A percentile compares a stretch with the other conserved stretches of the same genome.
phyloP scores from a whole-genome alignment of 2,113 vertebrate species.

The Brachyhypopomus occidentalis region DNA sequence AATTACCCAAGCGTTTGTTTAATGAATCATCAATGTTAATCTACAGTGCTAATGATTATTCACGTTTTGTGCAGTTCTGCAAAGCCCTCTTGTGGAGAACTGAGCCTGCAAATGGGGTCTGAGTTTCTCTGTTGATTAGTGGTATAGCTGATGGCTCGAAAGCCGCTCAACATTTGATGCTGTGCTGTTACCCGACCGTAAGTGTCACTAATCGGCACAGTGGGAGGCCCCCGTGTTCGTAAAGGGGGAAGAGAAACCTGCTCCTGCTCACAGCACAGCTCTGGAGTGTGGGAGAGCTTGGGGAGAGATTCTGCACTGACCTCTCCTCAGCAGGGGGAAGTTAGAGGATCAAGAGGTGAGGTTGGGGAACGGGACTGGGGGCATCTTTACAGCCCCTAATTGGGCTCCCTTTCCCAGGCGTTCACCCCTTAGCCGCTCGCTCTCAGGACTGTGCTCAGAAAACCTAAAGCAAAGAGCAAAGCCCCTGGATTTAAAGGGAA shows the following conservation, averaged over 20 bases:
- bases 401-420: constrained; percentile 70
- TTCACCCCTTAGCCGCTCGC: constrained; percentile 49
- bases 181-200: constrained; percentile 9
- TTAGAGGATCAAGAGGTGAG: constrained; percentile 68
- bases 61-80: constrained; percentile 28
- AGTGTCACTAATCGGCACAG: constrained; percentile 19
- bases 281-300: constrained; percentile 37
- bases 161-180: constrained; percentile 22
- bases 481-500: constrained; percentile 73
- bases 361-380: constrained; percentile 49
- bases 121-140: constrained; percentile 9
- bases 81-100: constrained; percentile 9
- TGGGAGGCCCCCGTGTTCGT: constrained; percentile 7
- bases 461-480: constrained; percentile 66
- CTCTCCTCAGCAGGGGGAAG: constrained; percentile 52
- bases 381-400: constrained; percentile 68
- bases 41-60: constrained; percentile 36
- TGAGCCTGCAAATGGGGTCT: background rate
- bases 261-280: background rate
- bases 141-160: constrained; percentile 25
- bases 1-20: constrained; percentile 30
- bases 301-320: constrained; percentile 66
- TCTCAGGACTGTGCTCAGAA: constrained; percentile 67
- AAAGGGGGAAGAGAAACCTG: constrained; percentile 3
- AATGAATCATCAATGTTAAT: constrained; percentile 28